Evolutionary conservation across 2,888 invertebrate genomes (phyloP).

Genomic region (Spatulosminthurus flaviceps): DNA sequence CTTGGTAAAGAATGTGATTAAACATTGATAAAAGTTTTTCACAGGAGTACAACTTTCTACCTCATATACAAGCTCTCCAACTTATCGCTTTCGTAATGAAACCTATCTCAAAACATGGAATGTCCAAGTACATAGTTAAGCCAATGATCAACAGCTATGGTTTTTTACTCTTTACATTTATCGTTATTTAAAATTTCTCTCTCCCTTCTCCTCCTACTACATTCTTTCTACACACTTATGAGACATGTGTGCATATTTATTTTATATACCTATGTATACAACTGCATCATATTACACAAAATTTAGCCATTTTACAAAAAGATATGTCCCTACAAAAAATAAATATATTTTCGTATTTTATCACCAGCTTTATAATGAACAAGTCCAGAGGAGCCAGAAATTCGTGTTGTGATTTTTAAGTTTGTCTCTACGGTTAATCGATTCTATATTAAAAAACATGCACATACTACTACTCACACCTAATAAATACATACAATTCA

Average conservation of each 20-base stretch:
- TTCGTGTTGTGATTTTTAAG: constrained; percentile 2
- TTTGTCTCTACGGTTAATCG: constrained; percentile 1
- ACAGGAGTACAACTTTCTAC: constrained; percentile 4
- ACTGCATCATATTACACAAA: no score
- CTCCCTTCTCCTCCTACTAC: neutral
- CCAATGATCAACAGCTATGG: constrained; percentile 3
- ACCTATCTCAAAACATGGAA: neutral
- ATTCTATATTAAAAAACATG: neutral
- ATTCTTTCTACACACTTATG: neutral
- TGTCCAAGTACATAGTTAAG: neutral
- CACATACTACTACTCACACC: no score
- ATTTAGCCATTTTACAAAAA: no score
- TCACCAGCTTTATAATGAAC: neutral
- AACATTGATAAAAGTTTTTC: constrained; percentile 13
- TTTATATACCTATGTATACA: no score
- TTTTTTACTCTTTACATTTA: neutral
- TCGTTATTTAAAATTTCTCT: neutral
- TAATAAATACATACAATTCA: no score
- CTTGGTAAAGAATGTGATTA: constrained; percentile 15
- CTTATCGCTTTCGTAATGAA: constrained; percentile 16
- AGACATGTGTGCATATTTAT: no score
- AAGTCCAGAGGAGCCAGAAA: neutral
- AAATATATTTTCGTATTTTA: no score
- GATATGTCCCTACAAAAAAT: no score
- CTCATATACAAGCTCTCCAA: neutral